Conservation (phyloP, 2,797 vertebrate species). For the Darevskia nairensis region DNA sequence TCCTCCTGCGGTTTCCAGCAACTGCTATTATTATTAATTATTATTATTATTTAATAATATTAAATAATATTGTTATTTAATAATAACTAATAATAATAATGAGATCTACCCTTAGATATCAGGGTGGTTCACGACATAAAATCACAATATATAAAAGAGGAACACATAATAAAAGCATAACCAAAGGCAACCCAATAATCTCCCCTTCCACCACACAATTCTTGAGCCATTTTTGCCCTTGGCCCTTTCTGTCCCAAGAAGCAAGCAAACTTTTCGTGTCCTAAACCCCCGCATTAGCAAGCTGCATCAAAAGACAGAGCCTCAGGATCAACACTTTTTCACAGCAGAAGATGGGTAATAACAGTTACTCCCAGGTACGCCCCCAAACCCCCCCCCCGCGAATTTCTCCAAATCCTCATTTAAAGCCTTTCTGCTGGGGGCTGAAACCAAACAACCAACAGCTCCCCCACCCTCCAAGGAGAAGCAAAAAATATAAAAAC, state of each 20-base stretch:
- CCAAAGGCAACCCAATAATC: too few species aligned
- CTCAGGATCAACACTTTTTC: slow-evolving; percentile 58
- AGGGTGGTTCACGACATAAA: too few species aligned
- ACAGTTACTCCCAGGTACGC: slow-evolving; percentile 63
- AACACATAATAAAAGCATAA: too few species aligned
- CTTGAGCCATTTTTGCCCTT: slow-evolving; percentile 33
- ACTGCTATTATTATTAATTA: too few species aligned
- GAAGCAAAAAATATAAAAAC: neutral
- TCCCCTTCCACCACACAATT: too few species aligned
- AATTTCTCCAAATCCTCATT: neutral
- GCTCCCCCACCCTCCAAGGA: neutral
- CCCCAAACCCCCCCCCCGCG: slow-evolving; percentile 45
- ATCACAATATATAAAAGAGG: too few species aligned
- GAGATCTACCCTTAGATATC: too few species aligned
- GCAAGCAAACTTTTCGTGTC: neutral
- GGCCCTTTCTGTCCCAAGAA: slow-evolving; percentile 58
- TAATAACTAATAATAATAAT: too few species aligned
- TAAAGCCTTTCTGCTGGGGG: neutral
- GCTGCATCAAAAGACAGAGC: slow-evolving; percentile 52
- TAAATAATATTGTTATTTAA: too few species aligned
- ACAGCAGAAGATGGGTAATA: slow-evolving; percentile 68
- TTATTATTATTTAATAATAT: too few species aligned
- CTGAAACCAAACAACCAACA: neutral
- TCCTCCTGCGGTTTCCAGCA: too few species aligned
- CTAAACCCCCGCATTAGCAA: slow-evolving; percentile 51